phyloP scores from a whole-genome alignment of 2,113 vertebrate species.

The Clupea harengus region DNA sequence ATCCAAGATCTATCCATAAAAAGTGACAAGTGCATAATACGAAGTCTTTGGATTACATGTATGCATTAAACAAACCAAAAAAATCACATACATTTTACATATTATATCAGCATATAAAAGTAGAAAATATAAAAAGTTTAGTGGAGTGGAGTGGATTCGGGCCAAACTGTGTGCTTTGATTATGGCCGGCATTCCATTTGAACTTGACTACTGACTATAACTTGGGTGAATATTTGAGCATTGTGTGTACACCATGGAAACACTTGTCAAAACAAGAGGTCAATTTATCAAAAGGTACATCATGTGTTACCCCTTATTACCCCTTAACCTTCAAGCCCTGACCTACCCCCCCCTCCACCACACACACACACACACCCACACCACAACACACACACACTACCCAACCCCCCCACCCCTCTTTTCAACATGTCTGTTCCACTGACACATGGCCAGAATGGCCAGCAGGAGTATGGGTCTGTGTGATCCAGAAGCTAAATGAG shows the following conservation, averaged over 20 bases:
- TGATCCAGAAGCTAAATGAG: constrained; percentile 87
- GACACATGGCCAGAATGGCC: constrained; percentile 77
- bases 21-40: constrained; percentile 4
- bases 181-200: neutral
- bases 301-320: neutral
- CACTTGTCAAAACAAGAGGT: neutral
- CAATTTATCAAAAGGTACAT: neutral
- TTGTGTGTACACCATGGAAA: neutral
- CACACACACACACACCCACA: neutral
- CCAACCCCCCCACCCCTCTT: neutral
- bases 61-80: neutral
- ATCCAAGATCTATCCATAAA: neutral
- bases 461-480: constrained; percentile 80
- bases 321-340: neutral
- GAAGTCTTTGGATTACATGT: neutral
- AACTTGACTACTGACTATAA: neutral
- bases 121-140: neutral
- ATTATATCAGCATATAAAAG: neutral
- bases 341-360: neutral
- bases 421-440: constrained; percentile 70
- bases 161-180: neutral
- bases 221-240: neutral
- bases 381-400: neutral
- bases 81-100: neutral
- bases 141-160: neutral